Evolutionary conservation across 2,113 vertebrate genomes (phyloP), one percentile per base, ranked within the genome.

Genomic region (Lipotes vexillifer): DNA sequence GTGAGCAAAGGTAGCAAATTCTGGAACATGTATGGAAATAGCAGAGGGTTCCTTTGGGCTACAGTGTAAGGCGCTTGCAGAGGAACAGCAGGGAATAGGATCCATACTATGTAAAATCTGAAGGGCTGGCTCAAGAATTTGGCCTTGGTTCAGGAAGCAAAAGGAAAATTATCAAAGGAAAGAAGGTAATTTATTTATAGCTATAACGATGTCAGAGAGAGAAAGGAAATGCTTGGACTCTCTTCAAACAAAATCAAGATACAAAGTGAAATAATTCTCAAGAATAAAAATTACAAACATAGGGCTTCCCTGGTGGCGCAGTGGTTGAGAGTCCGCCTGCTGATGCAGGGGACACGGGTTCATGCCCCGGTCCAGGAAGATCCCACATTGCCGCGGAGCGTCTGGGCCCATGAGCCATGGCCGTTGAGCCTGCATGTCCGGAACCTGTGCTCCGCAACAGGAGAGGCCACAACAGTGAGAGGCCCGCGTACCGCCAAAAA

Each of bases 211-310:
- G 27, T 93, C 93, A 96, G 71, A 63, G 84, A 68, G 36, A 89
- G 46, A 41, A 93, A 85, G 71, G 49, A 75, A 59, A 85, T 61
- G 46, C 12, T 41, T 88, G 65, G 71, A 38, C 20, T 91, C 59
- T 69, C 59, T 69, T 90, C 68, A 91, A 29, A 93, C 63, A 82
- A 95, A 86, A 77, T 80, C n/a, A 96, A 93, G 46, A 68, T 63
- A 78, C 66, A 63, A 84, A 65, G 38, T 55, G 44, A 94, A 85
- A 81, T 52, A 41, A 86, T 83, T 71, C 57, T 78, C 36, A 74
- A 71, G 57, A 80, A 57, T 41, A 49, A 90, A 87, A 83, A 36
- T 71, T 41, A 63, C 18, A 94, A 74, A 49, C 66, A 33, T 77
- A 52, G 46, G 46, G 46, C 46, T 49, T 3, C 46, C 46, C 46